These are phyloP conservation scores for Acanthaster planci DNA, from an alignment of 35 echinoderm and acorn worm species.

Conservation along the genomic window DNA sequence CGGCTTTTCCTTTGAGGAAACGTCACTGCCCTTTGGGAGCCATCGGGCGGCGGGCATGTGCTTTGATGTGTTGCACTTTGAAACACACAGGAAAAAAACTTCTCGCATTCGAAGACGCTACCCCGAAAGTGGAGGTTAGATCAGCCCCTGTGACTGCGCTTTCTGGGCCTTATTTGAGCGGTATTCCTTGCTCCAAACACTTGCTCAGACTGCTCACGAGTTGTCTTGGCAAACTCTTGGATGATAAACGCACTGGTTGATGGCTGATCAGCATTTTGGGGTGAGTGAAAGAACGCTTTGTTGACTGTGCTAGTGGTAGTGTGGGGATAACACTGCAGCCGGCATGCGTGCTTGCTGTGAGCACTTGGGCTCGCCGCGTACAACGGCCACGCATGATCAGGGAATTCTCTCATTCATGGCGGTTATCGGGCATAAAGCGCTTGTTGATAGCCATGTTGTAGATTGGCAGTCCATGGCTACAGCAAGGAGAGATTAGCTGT, in stretches of 20 bases:
- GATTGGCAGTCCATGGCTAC: too few relatives aligned
- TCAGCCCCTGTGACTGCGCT: background rate
- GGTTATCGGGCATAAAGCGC: too few relatives aligned
- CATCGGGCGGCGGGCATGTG: constrained; percentile 98
- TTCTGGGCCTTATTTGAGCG: background rate
- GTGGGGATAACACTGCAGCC: too few relatives aligned
- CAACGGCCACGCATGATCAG: too few relatives aligned
- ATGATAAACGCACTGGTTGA: constrained; percentile 2
- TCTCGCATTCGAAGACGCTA: constrained; percentile 21
- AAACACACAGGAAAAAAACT: constrained; percentile 73
- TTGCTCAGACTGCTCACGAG: background rate
- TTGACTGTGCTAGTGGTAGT: constrained; percentile 10
- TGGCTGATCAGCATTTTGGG: constrained; percentile 21
- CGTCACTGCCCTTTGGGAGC: constrained; percentile 99
- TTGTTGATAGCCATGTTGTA: too few relatives aligned
- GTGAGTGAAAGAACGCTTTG: constrained; percentile 22
- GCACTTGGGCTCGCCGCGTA: too few relatives aligned
- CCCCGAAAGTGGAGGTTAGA: constrained; percentile 5
- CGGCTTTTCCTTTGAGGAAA: constrained; percentile 95
- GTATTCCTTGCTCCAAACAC: constrained; percentile 10
- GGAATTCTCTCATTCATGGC: too few relatives aligned
- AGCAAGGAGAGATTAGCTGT: too few relatives aligned
- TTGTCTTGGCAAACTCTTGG: background rate
- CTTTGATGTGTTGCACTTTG: constrained; percentile 99
- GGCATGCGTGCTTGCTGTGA: too few relatives aligned